A percentile compares a stretch with the other conserved stretches of the same genome.
phyloP scores from a whole-genome alignment of 1,140 invertebrate genomes.

The Luehdorfia chinensis region DNA sequence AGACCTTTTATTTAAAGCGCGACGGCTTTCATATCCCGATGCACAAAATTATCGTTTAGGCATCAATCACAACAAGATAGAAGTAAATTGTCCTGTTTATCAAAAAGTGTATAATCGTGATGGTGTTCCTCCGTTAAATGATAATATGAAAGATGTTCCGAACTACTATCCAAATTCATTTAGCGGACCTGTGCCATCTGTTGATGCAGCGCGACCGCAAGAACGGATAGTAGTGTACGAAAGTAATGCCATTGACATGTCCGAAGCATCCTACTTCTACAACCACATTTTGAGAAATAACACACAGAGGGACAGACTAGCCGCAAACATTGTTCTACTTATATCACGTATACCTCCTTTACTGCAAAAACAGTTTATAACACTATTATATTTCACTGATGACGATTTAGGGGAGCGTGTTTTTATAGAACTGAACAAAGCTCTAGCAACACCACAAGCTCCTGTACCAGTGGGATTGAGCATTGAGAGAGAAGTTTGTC shows the following conservation, averaged over 20 bases:
- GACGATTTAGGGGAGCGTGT: too few species aligned
- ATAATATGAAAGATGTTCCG: constrained; percentile 86
- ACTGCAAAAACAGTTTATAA: not conserved
- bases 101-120: constrained; percentile 89
- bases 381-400: too few species aligned
- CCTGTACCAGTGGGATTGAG: too few species aligned
- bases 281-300: constrained; percentile 4
- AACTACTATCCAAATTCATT: constrained; percentile 97
- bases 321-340: constrained; percentile 1
- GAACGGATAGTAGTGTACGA: not conserved
- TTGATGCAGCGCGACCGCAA: not conserved
- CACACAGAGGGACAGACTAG: not conserved
- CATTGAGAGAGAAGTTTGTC: too few species aligned
- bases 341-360: not conserved
- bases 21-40: constrained; percentile 91
- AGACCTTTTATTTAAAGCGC: constrained; percentile 91
- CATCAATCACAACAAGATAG: constrained; percentile 89
- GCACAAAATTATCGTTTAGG: constrained; percentile 92
- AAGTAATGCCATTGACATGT: not conserved
- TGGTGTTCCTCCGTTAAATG: constrained; percentile 81
- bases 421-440: constrained; percentile 1
- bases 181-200: constrained; percentile 78
- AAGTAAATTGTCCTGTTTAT: constrained; percentile 91
- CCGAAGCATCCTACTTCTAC: constrained; percentile 7
- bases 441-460: not conserved